Evolutionary conservation across 2,113 vertebrate genomes (phyloP).

Genomic region (Pica pica): DNA sequence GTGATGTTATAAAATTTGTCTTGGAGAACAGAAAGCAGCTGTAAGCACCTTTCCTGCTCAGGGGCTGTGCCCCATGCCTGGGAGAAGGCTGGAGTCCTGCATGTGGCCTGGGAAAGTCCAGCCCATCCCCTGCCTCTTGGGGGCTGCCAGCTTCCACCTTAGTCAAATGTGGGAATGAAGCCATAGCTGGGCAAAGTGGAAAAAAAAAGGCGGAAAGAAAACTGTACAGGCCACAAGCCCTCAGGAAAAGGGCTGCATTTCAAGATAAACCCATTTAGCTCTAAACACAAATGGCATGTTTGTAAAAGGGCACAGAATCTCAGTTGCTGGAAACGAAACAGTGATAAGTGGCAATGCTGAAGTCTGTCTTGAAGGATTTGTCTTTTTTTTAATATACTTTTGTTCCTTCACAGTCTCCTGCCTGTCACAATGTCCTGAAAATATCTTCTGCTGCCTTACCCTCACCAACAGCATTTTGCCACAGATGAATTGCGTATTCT

Average conservation of each 20-base stretch:
- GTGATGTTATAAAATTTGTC: neutral
- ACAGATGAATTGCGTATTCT: neutral
- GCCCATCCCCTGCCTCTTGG: neutral
- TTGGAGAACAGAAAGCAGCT: slow-evolving; percentile 14
- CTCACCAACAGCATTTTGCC: neutral
- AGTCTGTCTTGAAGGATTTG: neutral
- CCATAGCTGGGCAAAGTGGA: neutral
- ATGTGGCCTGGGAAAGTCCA: slow-evolving; percentile 24
- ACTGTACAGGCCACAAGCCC: neutral
- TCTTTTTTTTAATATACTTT: neutral
- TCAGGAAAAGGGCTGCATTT: neutral
- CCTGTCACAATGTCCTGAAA: neutral
- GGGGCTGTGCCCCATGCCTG: neutral
- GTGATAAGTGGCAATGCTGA: neutral
- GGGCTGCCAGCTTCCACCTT: neutral
- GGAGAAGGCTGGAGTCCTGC: slow-evolving; percentile 1
- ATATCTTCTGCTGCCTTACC: neutral
- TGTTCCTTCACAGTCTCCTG: neutral
- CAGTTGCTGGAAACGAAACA: neutral
- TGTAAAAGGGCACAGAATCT: neutral
- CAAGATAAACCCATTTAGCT: neutral
- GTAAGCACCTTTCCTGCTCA: neutral
- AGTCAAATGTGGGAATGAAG: neutral
- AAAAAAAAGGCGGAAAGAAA: neutral
- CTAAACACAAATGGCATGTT: neutral